Percentiles rank a stretch among this genome's conserved stretches.
phyloP scores from a whole-genome alignment of 1,140 invertebrate species.

The Drosophila kohkoa region DNA sequence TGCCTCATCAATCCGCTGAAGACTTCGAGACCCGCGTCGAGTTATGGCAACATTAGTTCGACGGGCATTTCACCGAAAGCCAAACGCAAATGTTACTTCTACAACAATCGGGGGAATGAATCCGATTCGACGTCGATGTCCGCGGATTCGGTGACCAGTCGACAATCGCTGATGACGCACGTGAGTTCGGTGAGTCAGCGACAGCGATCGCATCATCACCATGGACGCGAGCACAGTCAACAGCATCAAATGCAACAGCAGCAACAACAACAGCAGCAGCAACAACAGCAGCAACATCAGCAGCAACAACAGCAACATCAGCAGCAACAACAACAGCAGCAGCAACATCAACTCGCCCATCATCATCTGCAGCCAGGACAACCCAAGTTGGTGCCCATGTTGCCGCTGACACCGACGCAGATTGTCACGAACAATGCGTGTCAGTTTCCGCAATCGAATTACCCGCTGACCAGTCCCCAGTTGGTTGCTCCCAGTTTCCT shows the following conservation, averaged over 20 bases:
- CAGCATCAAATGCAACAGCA: conserved; percentile 54
- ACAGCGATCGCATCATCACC: conserved; percentile 56
- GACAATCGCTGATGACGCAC: conserved; percentile 86
- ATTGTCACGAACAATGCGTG: conserved; percentile 61
- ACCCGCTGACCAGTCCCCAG: conserved; percentile 72
- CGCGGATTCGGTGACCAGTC: conserved; percentile 88
- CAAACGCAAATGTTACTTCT: conserved; percentile 76
- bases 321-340: conserved; percentile 46
- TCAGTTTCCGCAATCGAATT: conserved; percentile 68
- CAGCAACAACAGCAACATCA: conserved; percentile 53
- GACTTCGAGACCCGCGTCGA: conserved; percentile 84
- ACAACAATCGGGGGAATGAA: conserved; percentile 81
- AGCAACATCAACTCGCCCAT: conserved; percentile 45
- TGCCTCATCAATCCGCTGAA: conserved; percentile 68
- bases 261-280: conserved; percentile 52
- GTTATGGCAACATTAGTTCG: conserved; percentile 80
- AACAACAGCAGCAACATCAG: conserved; percentile 51
- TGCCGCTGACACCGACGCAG: conserved; percentile 61
- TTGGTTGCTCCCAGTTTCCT: conserved; percentile 85
- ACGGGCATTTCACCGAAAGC: conserved; percentile 75
- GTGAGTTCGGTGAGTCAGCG: conserved; percentile 85
- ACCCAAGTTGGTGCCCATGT: conserved; percentile 65
- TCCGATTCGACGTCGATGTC: conserved; percentile 89
- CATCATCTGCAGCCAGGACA: conserved; percentile 48
- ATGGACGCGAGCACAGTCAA: conserved; percentile 37